These are phyloP conservation scores for Ctenoplectra terminalis DNA, from an alignment of 1,140 invertebrate species.

Conservation along the genomic window DNA sequence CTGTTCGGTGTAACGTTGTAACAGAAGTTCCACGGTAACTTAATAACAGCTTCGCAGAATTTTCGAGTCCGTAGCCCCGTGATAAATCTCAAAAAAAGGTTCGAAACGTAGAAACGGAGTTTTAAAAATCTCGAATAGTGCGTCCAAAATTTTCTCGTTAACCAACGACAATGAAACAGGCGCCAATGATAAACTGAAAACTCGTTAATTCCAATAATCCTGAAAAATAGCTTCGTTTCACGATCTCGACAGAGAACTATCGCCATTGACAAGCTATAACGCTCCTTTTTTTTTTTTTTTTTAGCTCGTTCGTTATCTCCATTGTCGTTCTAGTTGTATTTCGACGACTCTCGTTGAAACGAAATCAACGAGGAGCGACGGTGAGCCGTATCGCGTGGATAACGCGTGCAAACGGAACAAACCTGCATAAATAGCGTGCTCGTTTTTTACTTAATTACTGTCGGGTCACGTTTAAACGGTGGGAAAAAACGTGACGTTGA, in stretches of 20 bases:
- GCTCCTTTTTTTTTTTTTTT: not conserved
- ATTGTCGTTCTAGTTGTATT: not conserved
- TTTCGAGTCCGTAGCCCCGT: no score
- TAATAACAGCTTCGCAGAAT: no score
- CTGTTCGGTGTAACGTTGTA: no score
- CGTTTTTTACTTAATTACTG: constrained; percentile 44
- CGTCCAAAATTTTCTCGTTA: not conserved
- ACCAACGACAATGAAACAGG: not conserved
- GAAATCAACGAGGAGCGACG: not conserved
- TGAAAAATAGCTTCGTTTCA: not conserved
- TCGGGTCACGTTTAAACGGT: constrained; percentile 13
- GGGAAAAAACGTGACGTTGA: not conserved
- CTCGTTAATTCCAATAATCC: not conserved
- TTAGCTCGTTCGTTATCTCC: not conserved
- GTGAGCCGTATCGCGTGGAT: no score
- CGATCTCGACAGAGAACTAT: not conserved
- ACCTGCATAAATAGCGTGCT: constrained; percentile 29
- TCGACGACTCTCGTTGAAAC: not conserved
- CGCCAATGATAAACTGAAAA: not conserved
- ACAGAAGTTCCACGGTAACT: no score
- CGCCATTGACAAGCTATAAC: no score
- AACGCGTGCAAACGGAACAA: constrained; percentile 18
- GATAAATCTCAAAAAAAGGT: no score
- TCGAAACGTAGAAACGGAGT: no score
- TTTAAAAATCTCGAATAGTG: no score